Base-by-base conservation (phyloP, 2,888 invertebrate species). In the Dryobotodes eremita region DNA sequence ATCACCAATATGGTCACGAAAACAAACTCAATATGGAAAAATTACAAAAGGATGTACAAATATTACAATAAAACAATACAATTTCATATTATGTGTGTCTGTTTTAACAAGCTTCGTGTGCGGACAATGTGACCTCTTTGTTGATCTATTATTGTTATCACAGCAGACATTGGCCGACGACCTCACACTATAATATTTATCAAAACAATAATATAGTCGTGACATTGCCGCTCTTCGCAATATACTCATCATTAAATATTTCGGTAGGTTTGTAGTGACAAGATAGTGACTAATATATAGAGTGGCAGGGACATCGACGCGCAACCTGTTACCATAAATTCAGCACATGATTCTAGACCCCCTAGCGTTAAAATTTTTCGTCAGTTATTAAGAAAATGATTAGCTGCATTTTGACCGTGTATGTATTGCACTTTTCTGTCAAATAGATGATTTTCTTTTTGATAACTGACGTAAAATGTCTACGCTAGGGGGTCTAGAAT, bases 121-220 rank as follows among this genome's bases (percentile, higher is more conserved):
- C 55, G 70, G 74, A 77, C 86, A 85, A 88, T 70, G 78, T 88
- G 87, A 89, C 88, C 89, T 79, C 77, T 78, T 80, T 83, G 85
- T 89, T 83, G 89, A 80, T 88, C 71, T 85, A 79, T 79, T 73
- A 26, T 68, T 73, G 79, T 83, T 89, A 88, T 89, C 89, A 65
- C 55, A 46, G 68, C 74, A 87, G 86, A 79, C 89, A 84, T 88
- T 89, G 88, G 89, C 88, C 88, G 89, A 68, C 82, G 88, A 89
- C 89, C 89, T 82, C 72, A 50, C 50, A 61, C 69, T 79, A 79
- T 79, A 86, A 84, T 86, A 86, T 89, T 90, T 90, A 91, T 92
- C 89, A 90, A 89, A 89, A 88, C 89, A 89, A 84, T 88, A 82
- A 85, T 82, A 83, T 77, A 84, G 53, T 88, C 84, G 79, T 89